Base-by-base conservation (phyloP, 1,140 invertebrate genomes). In the Drosophila mauritiana region DNA sequence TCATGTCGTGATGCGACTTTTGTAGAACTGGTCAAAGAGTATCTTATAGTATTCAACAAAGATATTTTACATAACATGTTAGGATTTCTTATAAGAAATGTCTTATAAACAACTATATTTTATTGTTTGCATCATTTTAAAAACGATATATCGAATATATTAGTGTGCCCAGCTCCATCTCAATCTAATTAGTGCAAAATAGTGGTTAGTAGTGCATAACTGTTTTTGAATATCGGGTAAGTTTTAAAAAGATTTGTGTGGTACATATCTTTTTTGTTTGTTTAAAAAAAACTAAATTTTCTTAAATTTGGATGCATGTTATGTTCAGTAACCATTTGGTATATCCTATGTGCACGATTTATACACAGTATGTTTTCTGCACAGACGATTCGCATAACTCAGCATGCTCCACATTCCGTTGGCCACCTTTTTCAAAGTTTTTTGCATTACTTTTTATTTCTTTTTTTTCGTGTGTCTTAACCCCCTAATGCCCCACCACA, bases 351-450 rank as follows among this genome's bases (percentile, higher is more conserved):
- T 43, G 37, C 31, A 27, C 5, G 10, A 10, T 40, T 43, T 37
- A 3, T 11, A n/a, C 34, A 67, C 17, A n/a, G 15, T 10, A 20
- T 37, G 36, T 25, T 37, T 22, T 45, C 11, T 37, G n/a, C 59
- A 52, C 13, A 31, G 31, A 15, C 46, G 17, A 52, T 51, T 75
- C 42, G 39, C 53, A 65, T 75, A 54, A 63, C 70, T 73, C 70
- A 73, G 36, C 49, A 78, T 83, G 79, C 59, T 67, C 83, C 64
- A 85, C 78, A 84, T 85, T 75, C 61, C 54, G 48, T 52, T 73
- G 59, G 59, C 45, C 45, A 65, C 64, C 36, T 65, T 65, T 34
- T 52, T 25, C 13, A 52, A 54, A 55, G 40, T 61, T 46, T 68
- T 69, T 48, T 43, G 36, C 40, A 56, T 55, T 40, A 25, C 25